These are phyloP conservation scores for Scrobipalpa costella DNA, from an alignment of 2,888 invertebrate species.

Conservation along the genomic window DNA sequence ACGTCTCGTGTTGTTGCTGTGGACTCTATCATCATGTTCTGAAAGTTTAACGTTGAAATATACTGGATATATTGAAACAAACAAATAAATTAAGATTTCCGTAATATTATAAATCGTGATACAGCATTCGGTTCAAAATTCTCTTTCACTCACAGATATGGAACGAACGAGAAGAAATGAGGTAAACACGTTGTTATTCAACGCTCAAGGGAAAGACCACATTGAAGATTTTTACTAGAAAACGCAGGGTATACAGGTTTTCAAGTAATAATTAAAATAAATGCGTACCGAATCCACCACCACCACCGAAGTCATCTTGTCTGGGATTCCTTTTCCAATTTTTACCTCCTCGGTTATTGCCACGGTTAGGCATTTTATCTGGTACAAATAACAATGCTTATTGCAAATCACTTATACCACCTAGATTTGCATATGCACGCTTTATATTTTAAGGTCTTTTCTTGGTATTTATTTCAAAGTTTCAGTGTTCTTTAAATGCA, in stretches of 20 bases:
- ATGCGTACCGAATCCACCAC: no score
- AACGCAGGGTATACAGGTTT: no score
- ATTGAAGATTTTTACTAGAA: no score
- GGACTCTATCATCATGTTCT: conserved; percentile 77
- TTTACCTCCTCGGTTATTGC: conserved; percentile 57
- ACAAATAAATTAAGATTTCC: not conserved
- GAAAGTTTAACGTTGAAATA: conserved; percentile 32
- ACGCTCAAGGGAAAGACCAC: no score
- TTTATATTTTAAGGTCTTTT: not conserved
- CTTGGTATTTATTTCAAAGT: not conserved
- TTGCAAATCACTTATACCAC: not conserved
- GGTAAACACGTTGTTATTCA: not conserved
- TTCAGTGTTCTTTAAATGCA: not conserved
- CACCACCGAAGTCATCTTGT: conserved; percentile 46
- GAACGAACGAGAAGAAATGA: not conserved
- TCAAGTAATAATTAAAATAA: no score
- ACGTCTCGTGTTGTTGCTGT: conserved; percentile 64
- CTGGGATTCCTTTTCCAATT: conserved; percentile 53
- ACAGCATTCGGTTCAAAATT: not conserved
- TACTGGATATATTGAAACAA: no score
- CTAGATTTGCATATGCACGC: not conserved
- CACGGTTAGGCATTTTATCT: conserved; percentile 72
- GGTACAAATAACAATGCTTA: not conserved
- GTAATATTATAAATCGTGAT: not conserved
- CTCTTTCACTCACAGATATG: not conserved